Evolutionary conservation across 1,140 invertebrate species (phyloP).

Genomic region (Sesamia nonagrioides): DNA sequence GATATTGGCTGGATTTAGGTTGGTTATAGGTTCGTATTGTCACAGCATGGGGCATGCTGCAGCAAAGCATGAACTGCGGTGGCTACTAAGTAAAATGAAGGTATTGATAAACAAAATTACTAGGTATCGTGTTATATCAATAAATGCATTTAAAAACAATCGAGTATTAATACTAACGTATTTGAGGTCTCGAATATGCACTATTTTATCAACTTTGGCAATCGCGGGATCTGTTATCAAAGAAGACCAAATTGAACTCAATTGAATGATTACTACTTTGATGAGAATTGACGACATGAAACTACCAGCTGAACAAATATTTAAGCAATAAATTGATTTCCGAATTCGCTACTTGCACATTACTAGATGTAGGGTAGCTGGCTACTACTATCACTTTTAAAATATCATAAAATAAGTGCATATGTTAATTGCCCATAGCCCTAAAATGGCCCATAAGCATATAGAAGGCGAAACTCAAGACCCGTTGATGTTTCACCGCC

Average conservation of each 20-base stretch:
- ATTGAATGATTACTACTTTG: slow-evolving; percentile 43
- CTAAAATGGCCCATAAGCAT: too few relatives aligned
- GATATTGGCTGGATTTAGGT: too few relatives aligned
- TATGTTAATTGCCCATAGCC: too few relatives aligned
- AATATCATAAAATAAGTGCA: too few relatives aligned
- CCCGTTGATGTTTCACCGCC: too few relatives aligned
- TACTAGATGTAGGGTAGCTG: not conserved
- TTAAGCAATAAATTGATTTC: slow-evolving; percentile 27
- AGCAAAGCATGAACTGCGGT: too few relatives aligned
- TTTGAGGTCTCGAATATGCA: not conserved
- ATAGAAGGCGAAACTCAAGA: too few relatives aligned
- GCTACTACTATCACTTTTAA: not conserved
- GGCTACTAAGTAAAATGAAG: too few relatives aligned
- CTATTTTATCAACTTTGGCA: slow-evolving; percentile 26
- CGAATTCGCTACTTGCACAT: not conserved
- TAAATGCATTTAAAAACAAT: not conserved
- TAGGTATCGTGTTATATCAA: not conserved
- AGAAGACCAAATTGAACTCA: slow-evolving; percentile 39
- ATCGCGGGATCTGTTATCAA: slow-evolving; percentile 18
- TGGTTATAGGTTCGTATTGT: too few relatives aligned
- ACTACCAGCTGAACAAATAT: slow-evolving; percentile 16
- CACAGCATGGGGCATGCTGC: too few relatives aligned
- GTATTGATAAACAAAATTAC: too few relatives aligned
- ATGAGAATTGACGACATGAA: slow-evolving; percentile 33
- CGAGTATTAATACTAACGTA: not conserved